Percentiles rank a stretch among this genome's conserved stretches.
Evolutionary conservation across 2,888 invertebrate genomes (phyloP).

Genomic region (Eucriotettix oculatus): DNA sequence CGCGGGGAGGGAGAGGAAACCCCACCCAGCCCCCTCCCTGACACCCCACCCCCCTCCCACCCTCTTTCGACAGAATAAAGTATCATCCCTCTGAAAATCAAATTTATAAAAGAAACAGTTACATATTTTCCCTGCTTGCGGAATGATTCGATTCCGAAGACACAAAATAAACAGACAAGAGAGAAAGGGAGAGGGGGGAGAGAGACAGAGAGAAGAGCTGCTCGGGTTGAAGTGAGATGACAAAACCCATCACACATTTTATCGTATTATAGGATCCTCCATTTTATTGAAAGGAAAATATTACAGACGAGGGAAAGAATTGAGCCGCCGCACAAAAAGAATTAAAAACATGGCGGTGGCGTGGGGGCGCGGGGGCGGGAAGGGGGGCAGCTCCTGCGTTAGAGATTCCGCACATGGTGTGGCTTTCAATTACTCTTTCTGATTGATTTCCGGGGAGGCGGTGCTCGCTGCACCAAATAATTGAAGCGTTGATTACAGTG

Average conservation of each 20-base stretch:
- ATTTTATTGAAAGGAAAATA: background rate
- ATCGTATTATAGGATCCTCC: background rate
- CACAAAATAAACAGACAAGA: background rate
- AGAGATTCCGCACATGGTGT: conserved; percentile 6
- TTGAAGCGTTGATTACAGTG: conserved; percentile 12
- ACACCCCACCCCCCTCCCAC: too few relatives aligned
- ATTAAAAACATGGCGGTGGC: background rate
- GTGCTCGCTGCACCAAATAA: conserved; percentile 9
- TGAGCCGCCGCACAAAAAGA: background rate
- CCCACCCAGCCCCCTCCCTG: too few relatives aligned
- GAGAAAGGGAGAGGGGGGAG: background rate
- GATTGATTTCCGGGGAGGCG: conserved; percentile 5
- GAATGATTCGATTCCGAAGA: background rate
- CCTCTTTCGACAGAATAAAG: background rate
- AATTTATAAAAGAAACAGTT: background rate
- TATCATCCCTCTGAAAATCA: background rate
- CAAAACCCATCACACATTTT: background rate
- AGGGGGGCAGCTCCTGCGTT: background rate
- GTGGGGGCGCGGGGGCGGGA: background rate
- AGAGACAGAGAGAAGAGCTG: background rate
- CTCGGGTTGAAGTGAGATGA: background rate
- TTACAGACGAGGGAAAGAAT: background rate
- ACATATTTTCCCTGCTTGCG: background rate
- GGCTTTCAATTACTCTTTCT: conserved; percentile 7
- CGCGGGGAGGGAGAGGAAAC: too few relatives aligned